Percentiles rank a stretch among this genome's conserved stretches.
These are phyloP conservation scores for Ictalurus punctatus DNA, from an alignment of 2,113 vertebrate genomes.

Conservation along the genomic window DNA sequence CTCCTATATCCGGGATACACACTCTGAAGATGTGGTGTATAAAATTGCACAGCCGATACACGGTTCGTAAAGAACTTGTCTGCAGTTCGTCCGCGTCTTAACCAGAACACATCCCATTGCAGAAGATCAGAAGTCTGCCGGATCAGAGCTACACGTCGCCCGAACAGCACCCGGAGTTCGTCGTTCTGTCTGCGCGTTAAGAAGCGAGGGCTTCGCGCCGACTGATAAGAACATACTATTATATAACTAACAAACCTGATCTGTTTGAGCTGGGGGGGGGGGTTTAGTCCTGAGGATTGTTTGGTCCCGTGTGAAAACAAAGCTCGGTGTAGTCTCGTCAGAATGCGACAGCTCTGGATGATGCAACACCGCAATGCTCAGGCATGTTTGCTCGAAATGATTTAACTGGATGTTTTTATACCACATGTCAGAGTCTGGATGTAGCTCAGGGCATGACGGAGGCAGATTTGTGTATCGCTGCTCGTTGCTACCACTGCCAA, in stretches of 20 bases:
- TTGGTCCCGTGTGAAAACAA: slow-evolving; percentile 39
- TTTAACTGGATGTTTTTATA: slow-evolving; percentile 22
- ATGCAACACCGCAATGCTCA: slow-evolving; percentile 50
- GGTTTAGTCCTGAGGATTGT: slow-evolving; percentile 48
- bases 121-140: background rate
- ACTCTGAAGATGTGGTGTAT: background rate
- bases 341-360: slow-evolving; percentile 27
- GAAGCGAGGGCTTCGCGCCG: background rate
- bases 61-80: no score
- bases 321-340: slow-evolving; percentile 5
- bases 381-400: slow-evolving; percentile 58
- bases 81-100: background rate
- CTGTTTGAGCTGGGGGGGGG: background rate
- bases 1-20: background rate
- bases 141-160: background rate
- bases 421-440: background rate
- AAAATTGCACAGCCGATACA: background rate
- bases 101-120: background rate
- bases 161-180: background rate
- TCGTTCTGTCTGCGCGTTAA: background rate
- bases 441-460: background rate
- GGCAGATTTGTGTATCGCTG: background rate
- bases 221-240: background rate
- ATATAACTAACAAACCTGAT: slow-evolving; percentile 49
- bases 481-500: background rate